phyloP scores from a whole-genome alignment of 2,797 vertebrate genomes.

The Melanotaenia pygmaea region DNA sequence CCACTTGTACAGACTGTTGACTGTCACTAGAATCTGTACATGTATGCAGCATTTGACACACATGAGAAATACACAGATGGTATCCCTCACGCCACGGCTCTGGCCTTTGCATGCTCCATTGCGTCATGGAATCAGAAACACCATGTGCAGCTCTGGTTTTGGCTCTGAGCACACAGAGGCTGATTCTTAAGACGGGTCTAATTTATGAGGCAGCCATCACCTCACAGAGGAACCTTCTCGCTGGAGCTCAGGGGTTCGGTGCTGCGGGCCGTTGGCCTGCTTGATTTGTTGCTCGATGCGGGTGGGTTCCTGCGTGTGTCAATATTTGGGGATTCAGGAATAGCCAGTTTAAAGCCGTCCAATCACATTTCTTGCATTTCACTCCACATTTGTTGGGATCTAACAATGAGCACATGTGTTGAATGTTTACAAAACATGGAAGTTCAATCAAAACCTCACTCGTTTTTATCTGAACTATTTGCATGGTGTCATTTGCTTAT shows the following conservation, averaged over 20 bases:
- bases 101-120: constrained; percentile 58
- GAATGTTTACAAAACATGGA: constrained; percentile 71
- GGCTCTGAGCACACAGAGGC: constrained; percentile 41
- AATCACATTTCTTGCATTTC: constrained; percentile 47
- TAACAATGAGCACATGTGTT: constrained; percentile 72
- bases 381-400: constrained; percentile 47
- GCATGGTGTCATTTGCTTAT: constrained; percentile 74
- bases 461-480: constrained; percentile 72
- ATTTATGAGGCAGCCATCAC: constrained; percentile 56
- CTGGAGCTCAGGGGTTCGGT: constrained; percentile 13
- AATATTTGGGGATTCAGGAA: constrained; percentile 21
- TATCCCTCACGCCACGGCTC: constrained; percentile 54
- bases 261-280: constrained; percentile 28
- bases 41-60: constrained; percentile 32
- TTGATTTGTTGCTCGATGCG: constrained; percentile 46
- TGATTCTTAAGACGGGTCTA: constrained; percentile 46
- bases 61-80: constrained; percentile 57
- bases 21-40: constrained; percentile 26
- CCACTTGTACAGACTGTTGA: constrained; percentile 28
- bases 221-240: constrained; percentile 22
- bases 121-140: constrained; percentile 69
- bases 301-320: constrained; percentile 55
- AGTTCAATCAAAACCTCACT: constrained; percentile 75
- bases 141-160: constrained; percentile 52
- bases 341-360: constrained; percentile 32